Evolutionary conservation across 2,888 invertebrate species (phyloP), one percentile per base, ranked within the genome.

Genomic region (Malacosoma neustria): DNA sequence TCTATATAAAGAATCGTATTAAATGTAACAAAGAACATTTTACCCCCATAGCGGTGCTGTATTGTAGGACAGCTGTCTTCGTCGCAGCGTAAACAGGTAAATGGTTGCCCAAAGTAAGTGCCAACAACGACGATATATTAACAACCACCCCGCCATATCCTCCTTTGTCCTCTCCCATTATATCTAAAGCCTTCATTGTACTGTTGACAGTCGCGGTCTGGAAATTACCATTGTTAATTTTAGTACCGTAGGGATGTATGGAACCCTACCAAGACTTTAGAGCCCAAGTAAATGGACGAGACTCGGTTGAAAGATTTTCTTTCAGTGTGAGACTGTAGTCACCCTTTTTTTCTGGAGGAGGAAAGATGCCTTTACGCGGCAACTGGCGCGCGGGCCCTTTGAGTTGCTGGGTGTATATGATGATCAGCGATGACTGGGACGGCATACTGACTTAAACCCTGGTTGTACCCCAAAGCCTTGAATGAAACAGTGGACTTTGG

Each of bases 11-110:
- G n/a, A n/a, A n/a, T n/a, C 33, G 11, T 5, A 35, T n/a, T 14
- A 12, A 34, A 34, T 29, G 1, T 7, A 13, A 11, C 5, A 11
- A 6, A 9, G 33, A 34, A 15, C 2, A 1, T 57, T 67, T 64
- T 46, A 81, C 82, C 40, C 76, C 82, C 48, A 81, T 64, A 41
- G 68, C 60, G 40, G 73, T 67, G 45, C 73, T 80, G 38, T 75
- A 84, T 40, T 80, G 76, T 14, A 84, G 49, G 11, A 84, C 75
- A 11, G 84, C 84, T 1, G 71, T 61, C 48, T 82, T 82, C 0
- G 82, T 80, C 1, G 82, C 77, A 0, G 70, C 60, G 42, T 81
- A 84, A 1, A 81, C 73, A 2, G 81, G 76, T 4, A 79, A 48
- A 45, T 65, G 63, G 12, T 55, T 59, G 33, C 61, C 60, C 11